A percentile compares a stretch with the other conserved stretches of the same genome.
Conservation (phyloP, 2,797 vertebrate species). For the Chanos chanos region DNA sequence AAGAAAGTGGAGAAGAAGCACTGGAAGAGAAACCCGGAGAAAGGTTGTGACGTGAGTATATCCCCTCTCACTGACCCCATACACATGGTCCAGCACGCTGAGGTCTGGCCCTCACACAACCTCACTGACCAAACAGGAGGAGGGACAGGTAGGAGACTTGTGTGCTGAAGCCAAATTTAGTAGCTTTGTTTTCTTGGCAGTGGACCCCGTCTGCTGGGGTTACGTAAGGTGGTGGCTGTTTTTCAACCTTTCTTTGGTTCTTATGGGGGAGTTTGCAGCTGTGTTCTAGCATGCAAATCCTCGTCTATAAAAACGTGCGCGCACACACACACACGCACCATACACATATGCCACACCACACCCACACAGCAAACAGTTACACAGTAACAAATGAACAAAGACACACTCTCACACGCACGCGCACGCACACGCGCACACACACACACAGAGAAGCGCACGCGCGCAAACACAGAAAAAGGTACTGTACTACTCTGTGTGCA, state of each 20-base stretch:
- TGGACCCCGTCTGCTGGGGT: slow-evolving; percentile 25
- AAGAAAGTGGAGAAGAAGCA: slow-evolving; percentile 77
- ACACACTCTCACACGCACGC: background rate
- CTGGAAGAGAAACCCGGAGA: slow-evolving; percentile 80
- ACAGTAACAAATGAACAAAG: background rate
- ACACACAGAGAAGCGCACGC: background rate
- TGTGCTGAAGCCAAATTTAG: slow-evolving; percentile 27
- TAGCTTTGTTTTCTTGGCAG: slow-evolving; percentile 4
- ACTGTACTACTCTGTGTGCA: slow-evolving; percentile 2
- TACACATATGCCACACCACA: background rate
- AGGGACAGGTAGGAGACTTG: slow-evolving; percentile 12
- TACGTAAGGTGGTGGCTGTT: slow-evolving; percentile 17
- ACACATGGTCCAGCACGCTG: background rate
- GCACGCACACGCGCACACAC: background rate
- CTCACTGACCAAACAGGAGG: slow-evolving; percentile 13
- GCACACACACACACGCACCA: slow-evolving; percentile 3
- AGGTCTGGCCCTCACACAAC: background rate
- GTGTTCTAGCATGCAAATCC: background rate
- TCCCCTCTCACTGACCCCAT: background rate
- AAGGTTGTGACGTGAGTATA: slow-evolving; percentile 73
- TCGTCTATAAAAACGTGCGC: background rate
- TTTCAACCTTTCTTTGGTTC: slow-evolving; percentile 34
- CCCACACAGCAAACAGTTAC: background rate
- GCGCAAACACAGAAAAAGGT: background rate
- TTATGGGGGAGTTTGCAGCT: slow-evolving; percentile 18